phyloP scores from a whole-genome alignment of 2,888 invertebrate genomes.

The Leptopterna dolabrata region DNA sequence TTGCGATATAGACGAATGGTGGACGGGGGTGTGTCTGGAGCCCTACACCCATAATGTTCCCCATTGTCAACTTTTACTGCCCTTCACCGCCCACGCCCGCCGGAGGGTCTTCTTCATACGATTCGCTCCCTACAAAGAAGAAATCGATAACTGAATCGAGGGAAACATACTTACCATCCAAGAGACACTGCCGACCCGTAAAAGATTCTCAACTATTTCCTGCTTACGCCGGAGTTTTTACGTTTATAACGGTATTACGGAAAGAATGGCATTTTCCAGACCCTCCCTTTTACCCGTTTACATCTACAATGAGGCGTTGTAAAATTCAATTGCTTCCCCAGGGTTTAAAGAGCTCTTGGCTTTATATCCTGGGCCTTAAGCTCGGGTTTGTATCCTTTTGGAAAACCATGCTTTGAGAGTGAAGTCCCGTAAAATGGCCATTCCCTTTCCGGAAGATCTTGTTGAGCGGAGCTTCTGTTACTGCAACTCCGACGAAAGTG shows the following conservation, averaged over 20 bases:
- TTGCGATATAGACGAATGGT: background rate
- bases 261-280: background rate
- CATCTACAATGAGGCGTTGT: slow-evolving; percentile 1
- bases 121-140: background rate
- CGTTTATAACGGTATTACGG: background rate
- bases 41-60: background rate
- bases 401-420: background rate
- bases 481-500: too few species aligned
- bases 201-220: background rate
- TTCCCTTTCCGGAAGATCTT: background rate
- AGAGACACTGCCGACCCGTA: background rate
- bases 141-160: background rate
- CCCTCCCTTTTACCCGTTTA: background rate
- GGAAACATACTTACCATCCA: background rate
- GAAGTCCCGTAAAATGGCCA: background rate
- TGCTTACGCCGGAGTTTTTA: background rate
- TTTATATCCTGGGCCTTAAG: background rate
- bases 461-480: background rate
- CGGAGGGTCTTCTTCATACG: background rate
- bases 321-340: slow-evolving; percentile 6
- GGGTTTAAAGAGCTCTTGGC: background rate
- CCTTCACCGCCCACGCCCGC: background rate
- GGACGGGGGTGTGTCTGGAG: background rate
- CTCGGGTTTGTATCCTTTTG: background rate
- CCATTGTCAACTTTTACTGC: slow-evolving; percentile 32